Conservation (phyloP, 2,888 invertebrate genomes). For the Orchestes rusci region DNA sequence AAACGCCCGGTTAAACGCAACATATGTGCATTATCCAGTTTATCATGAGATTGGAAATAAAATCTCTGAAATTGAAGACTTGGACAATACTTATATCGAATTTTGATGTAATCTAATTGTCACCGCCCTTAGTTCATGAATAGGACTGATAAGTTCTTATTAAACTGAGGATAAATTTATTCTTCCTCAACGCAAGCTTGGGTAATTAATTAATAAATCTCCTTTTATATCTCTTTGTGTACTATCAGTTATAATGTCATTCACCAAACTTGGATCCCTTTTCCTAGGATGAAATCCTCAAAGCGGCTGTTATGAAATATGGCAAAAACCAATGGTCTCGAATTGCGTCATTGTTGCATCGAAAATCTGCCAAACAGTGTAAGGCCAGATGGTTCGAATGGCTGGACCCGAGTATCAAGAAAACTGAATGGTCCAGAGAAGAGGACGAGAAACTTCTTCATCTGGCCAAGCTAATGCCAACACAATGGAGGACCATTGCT, state of each 20-base stretch:
- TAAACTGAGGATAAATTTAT: too few species aligned
- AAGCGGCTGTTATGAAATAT: conserved; percentile 99
- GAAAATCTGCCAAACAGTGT: conserved; percentile 99
- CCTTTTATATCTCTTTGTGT: not conserved
- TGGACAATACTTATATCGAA: too few species aligned
- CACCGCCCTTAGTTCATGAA: too few species aligned
- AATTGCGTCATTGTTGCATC: conserved; percentile 93
- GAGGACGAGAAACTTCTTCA: conserved; percentile 98
- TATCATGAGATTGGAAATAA: too few species aligned
- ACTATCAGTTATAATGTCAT: not conserved
- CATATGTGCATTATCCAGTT: too few species aligned
- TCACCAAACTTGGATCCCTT: too few species aligned
- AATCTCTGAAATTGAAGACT: too few species aligned
- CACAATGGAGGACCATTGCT: conserved; percentile 99
- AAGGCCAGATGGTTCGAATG: conserved; percentile 99
- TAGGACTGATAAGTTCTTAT: too few species aligned
- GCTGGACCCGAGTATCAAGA: conserved; percentile 99
- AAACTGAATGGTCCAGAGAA: conserved; percentile 99
- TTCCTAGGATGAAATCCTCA: conserved; percentile 98
- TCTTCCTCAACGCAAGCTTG: too few species aligned
- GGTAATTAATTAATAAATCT: too few species aligned
- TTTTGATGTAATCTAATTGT: too few species aligned
- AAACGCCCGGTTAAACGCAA: too few species aligned
- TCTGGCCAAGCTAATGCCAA: conserved; percentile 98
- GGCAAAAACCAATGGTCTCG: conserved; percentile 99